Evolutionary conservation across 2,797 vertebrate species (phyloP).

Genomic region (Trematomus bernacchii): DNA sequence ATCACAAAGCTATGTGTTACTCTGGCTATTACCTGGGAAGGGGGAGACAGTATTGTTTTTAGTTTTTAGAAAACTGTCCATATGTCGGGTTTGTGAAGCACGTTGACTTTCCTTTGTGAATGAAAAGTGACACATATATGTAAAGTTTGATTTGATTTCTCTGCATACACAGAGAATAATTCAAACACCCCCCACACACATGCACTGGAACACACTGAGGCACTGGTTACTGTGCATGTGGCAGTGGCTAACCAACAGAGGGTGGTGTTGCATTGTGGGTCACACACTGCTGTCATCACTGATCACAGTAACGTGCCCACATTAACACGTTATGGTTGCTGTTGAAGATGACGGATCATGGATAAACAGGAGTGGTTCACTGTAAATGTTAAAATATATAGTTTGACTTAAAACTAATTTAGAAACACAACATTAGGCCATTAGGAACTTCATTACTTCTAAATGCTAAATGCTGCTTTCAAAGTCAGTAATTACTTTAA

Average conservation of each 20-base stretch:
- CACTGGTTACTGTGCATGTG: conserved; percentile 51
- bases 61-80: too few relatives aligned
- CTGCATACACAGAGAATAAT: conserved; percentile 7
- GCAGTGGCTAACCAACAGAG: conserved; percentile 80
- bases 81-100: too few relatives aligned
- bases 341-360: conserved; percentile 38
- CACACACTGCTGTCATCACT: conserved; percentile 49
- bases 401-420: too few relatives aligned
- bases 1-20: too few relatives aligned
- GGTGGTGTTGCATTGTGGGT: conserved; percentile 85
- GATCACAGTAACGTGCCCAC: conserved; percentile 36
- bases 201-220: neutral
- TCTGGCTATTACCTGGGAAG: too few relatives aligned
- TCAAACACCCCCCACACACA: conserved; percentile 1
- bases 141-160: neutral
- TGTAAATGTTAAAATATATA: neutral
- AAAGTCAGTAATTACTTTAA: neutral
- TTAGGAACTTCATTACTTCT: neutral
- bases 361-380: conserved; percentile 1
- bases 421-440: too few relatives aligned
- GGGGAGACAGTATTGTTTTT: too few relatives aligned
- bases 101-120: too few relatives aligned
- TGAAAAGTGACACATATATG: too few relatives aligned
- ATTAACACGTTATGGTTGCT: conserved; percentile 44
- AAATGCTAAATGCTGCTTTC: neutral